Conservation (phyloP, 2,113 vertebrate genomes). For the Osmerus mordax region DNA sequence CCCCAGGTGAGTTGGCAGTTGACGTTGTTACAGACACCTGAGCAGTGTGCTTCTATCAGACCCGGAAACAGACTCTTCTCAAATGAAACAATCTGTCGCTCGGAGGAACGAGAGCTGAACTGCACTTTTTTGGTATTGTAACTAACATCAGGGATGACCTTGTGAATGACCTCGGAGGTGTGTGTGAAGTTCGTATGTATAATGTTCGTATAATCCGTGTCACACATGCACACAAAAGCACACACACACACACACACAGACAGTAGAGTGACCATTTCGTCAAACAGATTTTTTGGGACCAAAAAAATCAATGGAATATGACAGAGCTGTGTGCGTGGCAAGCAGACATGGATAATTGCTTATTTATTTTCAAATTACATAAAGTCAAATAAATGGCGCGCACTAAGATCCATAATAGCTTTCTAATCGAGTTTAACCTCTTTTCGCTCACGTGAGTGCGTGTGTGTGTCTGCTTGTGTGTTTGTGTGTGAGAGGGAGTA, state of each 20-base stretch:
- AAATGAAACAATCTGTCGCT: conserved; percentile 1
- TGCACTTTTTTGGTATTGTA: neutral
- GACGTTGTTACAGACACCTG: conserved; percentile 57
- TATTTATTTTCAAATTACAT: conserved; percentile 47
- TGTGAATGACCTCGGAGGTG: neutral
- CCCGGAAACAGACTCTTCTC: conserved; percentile 5
- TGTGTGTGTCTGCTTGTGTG: conserved; percentile 2
- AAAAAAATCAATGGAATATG: conserved; percentile 26
- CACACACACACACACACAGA: conserved; percentile 3
- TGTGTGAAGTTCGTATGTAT: neutral
- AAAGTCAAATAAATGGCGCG: conserved; percentile 38
- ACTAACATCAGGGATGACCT: neutral
- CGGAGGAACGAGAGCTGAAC: neutral
- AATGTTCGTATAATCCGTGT: too few species aligned
- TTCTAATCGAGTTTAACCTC: conserved; percentile 49
- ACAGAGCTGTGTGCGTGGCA: conserved; percentile 12
- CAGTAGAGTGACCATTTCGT: neutral
- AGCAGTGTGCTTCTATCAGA: conserved; percentile 22
- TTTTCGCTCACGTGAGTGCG: neutral
- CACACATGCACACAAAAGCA: neutral
- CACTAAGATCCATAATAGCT: conserved; percentile 33
- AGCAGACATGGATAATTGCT: conserved; percentile 31
- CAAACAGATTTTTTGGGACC: neutral
- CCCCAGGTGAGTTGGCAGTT: conserved; percentile 66
- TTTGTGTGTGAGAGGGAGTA: conserved; percentile 26